Conservation (phyloP, 35 echinoderm and acorn worm species). For the Diadema setosum region DNA sequence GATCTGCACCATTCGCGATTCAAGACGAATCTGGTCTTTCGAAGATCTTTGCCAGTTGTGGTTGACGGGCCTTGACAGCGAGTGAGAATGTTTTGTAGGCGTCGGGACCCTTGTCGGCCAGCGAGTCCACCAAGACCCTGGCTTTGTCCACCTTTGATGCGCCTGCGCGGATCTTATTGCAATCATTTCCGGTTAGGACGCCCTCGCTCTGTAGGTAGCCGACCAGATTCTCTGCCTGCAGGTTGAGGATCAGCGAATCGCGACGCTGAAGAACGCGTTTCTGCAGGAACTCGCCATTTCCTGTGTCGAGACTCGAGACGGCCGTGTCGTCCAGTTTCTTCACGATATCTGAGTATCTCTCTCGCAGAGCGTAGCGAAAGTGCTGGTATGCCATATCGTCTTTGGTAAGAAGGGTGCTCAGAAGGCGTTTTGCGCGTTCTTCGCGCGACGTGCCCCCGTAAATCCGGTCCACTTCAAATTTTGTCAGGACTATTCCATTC, state of each 20-base stretch:
- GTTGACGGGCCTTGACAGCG: slow-evolving; percentile 52
- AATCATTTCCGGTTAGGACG: slow-evolving; percentile 47
- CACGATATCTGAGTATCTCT: slow-evolving; percentile 64
- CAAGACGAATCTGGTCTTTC: slow-evolving; percentile 49
- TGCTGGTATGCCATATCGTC: slow-evolving; percentile 74
- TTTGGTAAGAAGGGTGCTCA: slow-evolving; percentile 61
- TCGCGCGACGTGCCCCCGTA: slow-evolving; percentile 10
- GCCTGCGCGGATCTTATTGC: slow-evolving; percentile 36
- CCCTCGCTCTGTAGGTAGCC: slow-evolving; percentile 31
- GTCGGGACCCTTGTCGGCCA: slow-evolving; percentile 47
- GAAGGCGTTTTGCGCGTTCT: slow-evolving; percentile 35
- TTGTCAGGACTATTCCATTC: slow-evolving; percentile 55
- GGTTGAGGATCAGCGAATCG: slow-evolving; percentile 58
- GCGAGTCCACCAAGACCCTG: slow-evolving; percentile 57
- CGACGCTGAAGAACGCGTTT: slow-evolving; percentile 48
- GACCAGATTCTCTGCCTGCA: slow-evolving; percentile 59
- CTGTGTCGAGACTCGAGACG: slow-evolving; percentile 2
- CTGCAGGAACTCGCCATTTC: neutral
- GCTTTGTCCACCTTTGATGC: slow-evolving; percentile 64
- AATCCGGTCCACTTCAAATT: slow-evolving; percentile 76
- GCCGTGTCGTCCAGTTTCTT: slow-evolving; percentile 56
- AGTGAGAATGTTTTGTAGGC: slow-evolving; percentile 64
- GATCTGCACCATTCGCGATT: too few species aligned
- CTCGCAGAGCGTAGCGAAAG: slow-evolving; percentile 73
- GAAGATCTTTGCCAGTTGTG: slow-evolving; percentile 56